Conservation (phyloP, 2,797 vertebrate species). For the Rhinichthys osculus region DNA sequence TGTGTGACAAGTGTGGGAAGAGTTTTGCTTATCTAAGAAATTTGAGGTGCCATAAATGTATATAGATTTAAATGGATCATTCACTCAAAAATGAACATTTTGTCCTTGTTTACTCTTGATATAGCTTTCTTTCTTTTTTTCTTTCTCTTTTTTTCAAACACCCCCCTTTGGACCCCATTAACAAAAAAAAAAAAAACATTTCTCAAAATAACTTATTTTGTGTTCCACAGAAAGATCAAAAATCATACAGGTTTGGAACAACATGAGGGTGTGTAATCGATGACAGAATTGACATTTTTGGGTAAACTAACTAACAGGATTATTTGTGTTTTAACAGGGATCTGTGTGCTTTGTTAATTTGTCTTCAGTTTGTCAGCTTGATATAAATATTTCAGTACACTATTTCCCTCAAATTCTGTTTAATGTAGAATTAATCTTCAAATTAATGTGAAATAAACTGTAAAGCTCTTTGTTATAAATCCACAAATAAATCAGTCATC, state of each 20-base stretch:
- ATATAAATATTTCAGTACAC: background rate
- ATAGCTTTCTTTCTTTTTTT: background rate
- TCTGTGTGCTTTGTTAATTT: background rate
- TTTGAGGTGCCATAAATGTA: conserved; percentile 80
- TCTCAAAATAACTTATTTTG: background rate
- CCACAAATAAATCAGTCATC: background rate
- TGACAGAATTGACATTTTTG: background rate
- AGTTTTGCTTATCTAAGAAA: conserved; percentile 80
- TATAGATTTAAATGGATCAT: conserved; percentile 62
- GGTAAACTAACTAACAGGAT: background rate
- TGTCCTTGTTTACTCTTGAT: background rate
- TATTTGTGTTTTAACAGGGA: background rate
- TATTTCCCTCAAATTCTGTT: background rate
- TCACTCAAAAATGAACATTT: background rate
- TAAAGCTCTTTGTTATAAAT: background rate
- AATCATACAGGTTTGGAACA: background rate
- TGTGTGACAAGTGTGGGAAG: conserved; percentile 81
- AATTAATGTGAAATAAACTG: background rate
- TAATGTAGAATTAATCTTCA: background rate
- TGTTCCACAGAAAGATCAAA: background rate
- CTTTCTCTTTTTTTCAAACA: background rate
- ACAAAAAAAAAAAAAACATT: background rate
- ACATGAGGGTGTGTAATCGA: background rate
- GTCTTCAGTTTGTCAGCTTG: background rate
- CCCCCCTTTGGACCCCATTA: background rate